These are phyloP conservation scores for Cerastis rubricosa DNA, from an alignment of 2,888 invertebrate genomes.

Conservation along the genomic window DNA sequence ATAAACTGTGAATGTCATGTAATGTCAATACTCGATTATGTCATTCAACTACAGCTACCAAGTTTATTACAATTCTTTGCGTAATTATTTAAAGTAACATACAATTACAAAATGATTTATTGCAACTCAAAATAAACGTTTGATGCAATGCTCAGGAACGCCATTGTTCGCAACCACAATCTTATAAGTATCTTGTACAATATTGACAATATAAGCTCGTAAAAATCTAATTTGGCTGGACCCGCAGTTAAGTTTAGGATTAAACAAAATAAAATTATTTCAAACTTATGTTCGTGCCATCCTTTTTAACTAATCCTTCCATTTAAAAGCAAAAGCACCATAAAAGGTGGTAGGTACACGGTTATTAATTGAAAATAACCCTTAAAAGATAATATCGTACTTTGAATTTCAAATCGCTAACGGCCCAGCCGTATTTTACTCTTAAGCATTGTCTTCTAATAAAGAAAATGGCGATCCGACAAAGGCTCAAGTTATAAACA, in stretches of 20 bases:
- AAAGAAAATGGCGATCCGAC: constrained; percentile 60
- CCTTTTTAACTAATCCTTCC: constrained; percentile 47
- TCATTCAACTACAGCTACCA: constrained; percentile 56
- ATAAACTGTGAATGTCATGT: constrained; percentile 47
- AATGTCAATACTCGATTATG: constrained; percentile 58
- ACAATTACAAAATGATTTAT: constrained; percentile 61
- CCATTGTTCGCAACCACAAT: constrained; percentile 39
- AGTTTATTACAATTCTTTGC: constrained; percentile 54
- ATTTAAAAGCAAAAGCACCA: constrained; percentile 38
- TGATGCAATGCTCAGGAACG: constrained; percentile 45
- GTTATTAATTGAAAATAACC: constrained; percentile 62
- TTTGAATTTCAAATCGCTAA: constrained; percentile 65
- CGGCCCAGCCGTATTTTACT: constrained; percentile 48
- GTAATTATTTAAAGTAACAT: constrained; percentile 59
- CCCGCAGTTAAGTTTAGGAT: constrained; percentile 38
- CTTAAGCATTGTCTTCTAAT: constrained; percentile 58
- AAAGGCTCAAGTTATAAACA: constrained; percentile 54
- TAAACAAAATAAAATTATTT: constrained; percentile 51
- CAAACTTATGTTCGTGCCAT: constrained; percentile 22
- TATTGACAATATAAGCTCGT: constrained; percentile 48
- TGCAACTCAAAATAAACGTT: constrained; percentile 50
- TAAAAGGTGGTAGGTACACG: constrained; percentile 19
- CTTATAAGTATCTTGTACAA: constrained; percentile 34
- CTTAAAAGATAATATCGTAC: constrained; percentile 48
- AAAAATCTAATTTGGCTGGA: constrained; percentile 40